Percentiles rank a stretch among this genome's conserved stretches.
Evolutionary conservation across 1,140 invertebrate species (phyloP).

Genomic region (Ruditapes philippinarum): DNA sequence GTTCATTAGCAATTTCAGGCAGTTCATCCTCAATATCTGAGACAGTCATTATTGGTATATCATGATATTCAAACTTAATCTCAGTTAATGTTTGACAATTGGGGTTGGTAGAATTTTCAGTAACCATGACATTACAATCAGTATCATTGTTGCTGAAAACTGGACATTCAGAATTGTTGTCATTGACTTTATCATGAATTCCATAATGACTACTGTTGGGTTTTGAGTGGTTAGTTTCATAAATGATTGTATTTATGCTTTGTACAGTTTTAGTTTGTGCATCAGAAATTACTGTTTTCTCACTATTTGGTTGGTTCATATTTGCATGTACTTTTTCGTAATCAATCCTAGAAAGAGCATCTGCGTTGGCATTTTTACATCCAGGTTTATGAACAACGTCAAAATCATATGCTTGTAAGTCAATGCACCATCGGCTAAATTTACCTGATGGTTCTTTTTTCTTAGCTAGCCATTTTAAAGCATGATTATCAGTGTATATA

Average conservation of each 20-base stretch:
- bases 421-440: conserved; percentile 9
- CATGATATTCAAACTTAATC: conserved; percentile 6
- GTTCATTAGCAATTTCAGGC: conserved; percentile 22
- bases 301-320: not conserved
- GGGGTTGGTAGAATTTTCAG: not conserved
- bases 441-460: not conserved
- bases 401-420: conserved; percentile 14
- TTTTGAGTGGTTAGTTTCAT: too few relatives aligned
- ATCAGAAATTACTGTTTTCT: too few relatives aligned
- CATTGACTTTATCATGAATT: too few relatives aligned
- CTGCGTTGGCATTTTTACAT: not conserved
- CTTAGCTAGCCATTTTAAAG: conserved; percentile 46
- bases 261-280: too few relatives aligned
- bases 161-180: too few relatives aligned
- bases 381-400: not conserved
- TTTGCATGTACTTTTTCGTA: not conserved
- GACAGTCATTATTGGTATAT: not conserved
- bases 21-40: not conserved
- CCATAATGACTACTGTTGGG: too few relatives aligned
- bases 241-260: too few relatives aligned
- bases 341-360: conserved; percentile 40
- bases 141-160: not conserved
- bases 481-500: conserved; percentile 64
- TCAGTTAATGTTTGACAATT: not conserved
- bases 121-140: not conserved